phyloP scores from a whole-genome alignment of 2,888 invertebrate species.

The Athalia cordata region DNA sequence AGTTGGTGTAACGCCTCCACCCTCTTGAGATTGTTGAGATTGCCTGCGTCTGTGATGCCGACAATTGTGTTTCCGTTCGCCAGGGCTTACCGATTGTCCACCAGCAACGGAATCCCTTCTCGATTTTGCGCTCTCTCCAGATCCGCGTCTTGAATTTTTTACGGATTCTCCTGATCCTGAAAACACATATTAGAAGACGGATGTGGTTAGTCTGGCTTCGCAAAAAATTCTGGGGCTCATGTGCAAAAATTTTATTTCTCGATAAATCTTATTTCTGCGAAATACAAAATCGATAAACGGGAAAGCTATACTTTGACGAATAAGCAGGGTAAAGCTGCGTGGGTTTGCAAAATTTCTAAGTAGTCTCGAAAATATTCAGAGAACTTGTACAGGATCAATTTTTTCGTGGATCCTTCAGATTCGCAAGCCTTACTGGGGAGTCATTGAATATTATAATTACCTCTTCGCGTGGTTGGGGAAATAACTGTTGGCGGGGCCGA shows the following conservation, averaged over 20 bases:
- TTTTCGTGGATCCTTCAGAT: not conserved
- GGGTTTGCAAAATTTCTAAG: too few species aligned
- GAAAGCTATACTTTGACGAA: too few species aligned
- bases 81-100: constrained; percentile 60
- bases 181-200: not conserved
- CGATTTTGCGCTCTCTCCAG: constrained; percentile 82
- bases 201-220: too few species aligned
- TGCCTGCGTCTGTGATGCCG: constrained; percentile 70
- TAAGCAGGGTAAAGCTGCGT: too few species aligned
- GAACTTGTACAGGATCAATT: not conserved
- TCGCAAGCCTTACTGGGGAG: not conserved
- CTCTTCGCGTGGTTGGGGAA: constrained; percentile 68
- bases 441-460: constrained; percentile 53
- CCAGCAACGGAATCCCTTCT: constrained; percentile 80
- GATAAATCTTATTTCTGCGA: too few species aligned
- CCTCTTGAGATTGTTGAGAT: constrained; percentile 67
- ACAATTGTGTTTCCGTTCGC: constrained; percentile 68
- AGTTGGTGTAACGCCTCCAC: constrained; percentile 61
- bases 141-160: constrained; percentile 78
- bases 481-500: constrained; percentile 68
- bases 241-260: not conserved
- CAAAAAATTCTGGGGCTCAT: not conserved
- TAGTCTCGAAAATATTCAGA: too few species aligned
- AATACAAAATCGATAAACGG: too few species aligned
- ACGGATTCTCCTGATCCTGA: constrained; percentile 79